Base-by-base conservation (phyloP, 1,140 invertebrate genomes). In the Drosophila gunungcola region DNA sequence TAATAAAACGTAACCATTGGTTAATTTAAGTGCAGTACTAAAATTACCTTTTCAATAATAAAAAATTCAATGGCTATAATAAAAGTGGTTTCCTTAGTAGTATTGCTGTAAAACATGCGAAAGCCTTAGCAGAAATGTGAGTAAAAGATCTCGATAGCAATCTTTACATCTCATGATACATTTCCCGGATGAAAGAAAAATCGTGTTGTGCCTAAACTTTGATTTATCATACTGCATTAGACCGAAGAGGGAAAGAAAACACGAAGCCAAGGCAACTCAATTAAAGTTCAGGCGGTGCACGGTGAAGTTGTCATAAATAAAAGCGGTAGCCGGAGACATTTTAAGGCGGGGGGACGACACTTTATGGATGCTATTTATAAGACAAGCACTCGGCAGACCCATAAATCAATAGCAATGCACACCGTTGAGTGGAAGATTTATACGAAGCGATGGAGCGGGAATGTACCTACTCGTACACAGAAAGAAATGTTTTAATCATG, bases 341-440 rank as follows among this genome's bases (percentile, higher is more conserved):
- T 69, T 49, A 21, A 32, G 39, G 42, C 51, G 42, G 13, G 42
- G 16, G 27, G 56, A 63, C 36, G 58, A 64, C 58, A 42, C 61
- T 45, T 65, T 65, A 68, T 68, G 61, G 61, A 68, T 53, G 61
- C 39, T 68, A 65, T 68, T 68, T 69, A 69, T 56, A 56, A 48
- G 67, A 48, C 43, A 45, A 27, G 29, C 39, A 53, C 65, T 67
- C 21, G n/a, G 21, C 43, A 57, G 65, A 70, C 42, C 27, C 43
- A 49, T 70, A 49, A 69, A 70, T 49, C 68, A 57, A 13, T 12
- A 11, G 29, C 51, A 27, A 11, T 36, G 67, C 52, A 56, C 29
- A 3, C 27, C 21, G 68, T 38, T 70, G 51, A 70, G 36, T 70
- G 36, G 53, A 74, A 68, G 80, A 82, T 83, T 83, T 82, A 83